phyloP scores from a whole-genome alignment of 2,797 vertebrate species.

The Caiman crocodilus region DNA sequence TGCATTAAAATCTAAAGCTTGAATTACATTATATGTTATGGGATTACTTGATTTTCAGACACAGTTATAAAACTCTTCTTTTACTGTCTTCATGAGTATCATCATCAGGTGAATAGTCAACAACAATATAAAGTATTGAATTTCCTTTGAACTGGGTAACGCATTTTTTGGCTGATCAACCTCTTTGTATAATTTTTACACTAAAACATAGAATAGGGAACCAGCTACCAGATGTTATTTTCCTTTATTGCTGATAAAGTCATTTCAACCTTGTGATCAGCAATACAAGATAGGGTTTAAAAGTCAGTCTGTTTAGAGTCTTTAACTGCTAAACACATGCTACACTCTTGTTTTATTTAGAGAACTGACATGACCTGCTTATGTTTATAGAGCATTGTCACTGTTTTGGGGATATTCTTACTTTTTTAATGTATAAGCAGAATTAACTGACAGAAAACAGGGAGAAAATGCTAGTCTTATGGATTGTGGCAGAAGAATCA shows the following conservation, averaged over 20 bases:
- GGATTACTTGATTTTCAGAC: slow-evolving; percentile 67
- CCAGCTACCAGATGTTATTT: background rate
- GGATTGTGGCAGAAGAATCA: slow-evolving; percentile 61
- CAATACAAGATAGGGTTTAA: slow-evolving; percentile 31
- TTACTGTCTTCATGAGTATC: slow-evolving; percentile 53
- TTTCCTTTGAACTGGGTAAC: slow-evolving; percentile 51
- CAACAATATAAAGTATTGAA: slow-evolving; percentile 60
- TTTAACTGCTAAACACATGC: background rate
- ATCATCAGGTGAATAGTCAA: slow-evolving; percentile 64
- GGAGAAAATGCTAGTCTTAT: slow-evolving; percentile 29
- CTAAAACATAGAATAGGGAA: background rate
- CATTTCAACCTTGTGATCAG: slow-evolving; percentile 11
- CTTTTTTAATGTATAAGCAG: background rate
- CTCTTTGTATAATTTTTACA: slow-evolving; percentile 9
- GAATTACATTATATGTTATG: slow-evolving; percentile 59
- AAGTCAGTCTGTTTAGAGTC: background rate
- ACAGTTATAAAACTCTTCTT: slow-evolving; percentile 64
- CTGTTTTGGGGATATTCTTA: background rate
- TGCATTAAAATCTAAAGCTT: slow-evolving; percentile 72
- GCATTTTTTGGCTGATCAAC: slow-evolving; percentile 29
- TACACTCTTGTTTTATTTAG: background rate
- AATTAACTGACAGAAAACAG: slow-evolving; percentile 35
- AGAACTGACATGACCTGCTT: background rate
- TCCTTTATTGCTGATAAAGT: slow-evolving; percentile 28
- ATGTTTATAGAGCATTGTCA: background rate